phyloP scores from a whole-genome alignment of 2,113 vertebrate genomes.

The Symphodus melops region DNA sequence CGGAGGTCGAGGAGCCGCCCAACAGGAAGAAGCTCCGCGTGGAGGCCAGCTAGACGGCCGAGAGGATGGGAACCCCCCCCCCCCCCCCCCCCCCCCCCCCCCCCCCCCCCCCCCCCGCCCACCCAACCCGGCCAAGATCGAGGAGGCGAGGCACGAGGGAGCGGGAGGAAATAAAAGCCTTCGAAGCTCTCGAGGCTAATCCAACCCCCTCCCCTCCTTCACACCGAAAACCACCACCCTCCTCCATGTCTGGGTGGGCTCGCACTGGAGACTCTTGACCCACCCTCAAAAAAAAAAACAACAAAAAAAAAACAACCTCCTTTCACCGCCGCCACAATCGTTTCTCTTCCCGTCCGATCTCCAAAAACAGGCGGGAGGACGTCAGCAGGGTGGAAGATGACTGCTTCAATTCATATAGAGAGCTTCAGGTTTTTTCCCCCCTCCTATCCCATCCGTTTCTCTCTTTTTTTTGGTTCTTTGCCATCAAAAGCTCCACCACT shows the following conservation, averaged over 20 bases:
- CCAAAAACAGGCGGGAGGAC: slow-evolving; percentile 63
- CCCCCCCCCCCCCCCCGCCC: too few species aligned
- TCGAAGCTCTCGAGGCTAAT: slow-evolving; percentile 49
- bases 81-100: too few species aligned
- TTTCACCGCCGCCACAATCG: slow-evolving; percentile 38
- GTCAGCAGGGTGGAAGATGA: slow-evolving; percentile 62
- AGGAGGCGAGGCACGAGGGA: slow-evolving; percentile 41
- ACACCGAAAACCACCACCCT: slow-evolving; percentile 12
- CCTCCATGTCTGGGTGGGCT: slow-evolving; percentile 70
- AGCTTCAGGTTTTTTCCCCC: slow-evolving; percentile 71
- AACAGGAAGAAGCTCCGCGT: slow-evolving; percentile 95
- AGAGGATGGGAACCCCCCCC: too few species aligned
- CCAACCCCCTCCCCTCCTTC: not conserved
- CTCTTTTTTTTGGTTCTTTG: slow-evolving; percentile 41
- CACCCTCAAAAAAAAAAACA: slow-evolving; percentile 8
- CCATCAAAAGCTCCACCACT: slow-evolving; percentile 38
- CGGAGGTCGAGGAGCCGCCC: slow-evolving; percentile 92
- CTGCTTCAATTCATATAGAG: slow-evolving; percentile 43
- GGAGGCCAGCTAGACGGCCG: slow-evolving; percentile 90
- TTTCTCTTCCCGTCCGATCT: slow-evolving; percentile 59
- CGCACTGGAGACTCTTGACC: slow-evolving; percentile 73
- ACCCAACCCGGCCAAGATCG: too few species aligned
- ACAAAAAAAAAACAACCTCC: too few species aligned
- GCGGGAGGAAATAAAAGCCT: slow-evolving; percentile 52
- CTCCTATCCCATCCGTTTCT: slow-evolving; percentile 37